These are phyloP conservation scores for Ditylenchus dipsaci DNA, from an alignment of 1,140 invertebrate genomes.

Conservation along the genomic window DNA sequence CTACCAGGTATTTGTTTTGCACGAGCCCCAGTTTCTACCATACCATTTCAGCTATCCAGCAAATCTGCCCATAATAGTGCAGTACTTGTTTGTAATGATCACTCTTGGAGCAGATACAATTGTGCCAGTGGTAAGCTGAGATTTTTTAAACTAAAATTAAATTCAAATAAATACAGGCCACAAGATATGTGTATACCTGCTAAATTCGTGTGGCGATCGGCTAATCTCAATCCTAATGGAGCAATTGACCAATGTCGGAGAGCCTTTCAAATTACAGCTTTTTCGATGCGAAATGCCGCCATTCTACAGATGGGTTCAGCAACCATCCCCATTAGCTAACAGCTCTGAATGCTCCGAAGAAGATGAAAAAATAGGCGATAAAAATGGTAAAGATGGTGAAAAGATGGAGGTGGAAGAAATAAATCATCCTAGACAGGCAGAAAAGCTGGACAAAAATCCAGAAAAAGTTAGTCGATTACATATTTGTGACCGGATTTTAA, in stretches of 20 bases:
- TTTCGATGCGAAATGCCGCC: conserved; percentile 82
- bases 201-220: conserved; percentile 78
- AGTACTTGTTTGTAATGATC: conserved; percentile 92
- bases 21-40: neutral
- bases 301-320: conserved; percentile 80
- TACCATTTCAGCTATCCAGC: conserved; percentile 74
- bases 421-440: neutral
- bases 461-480: conserved; percentile 15
- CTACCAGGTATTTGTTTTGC: conserved; percentile 64
- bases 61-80: conserved; percentile 90
- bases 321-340: neutral
- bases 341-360: conserved; percentile 61
- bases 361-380: conserved; percentile 19
- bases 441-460: conserved; percentile 8
- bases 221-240: conserved; percentile 92
- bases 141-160: too few relatives aligned
- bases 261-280: conserved; percentile 43
- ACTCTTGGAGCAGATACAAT: conserved; percentile 88
- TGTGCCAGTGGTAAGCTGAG: conserved; percentile 72
- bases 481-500: conserved; percentile 47
- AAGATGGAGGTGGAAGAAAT: neutral
- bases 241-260: conserved; percentile 66
- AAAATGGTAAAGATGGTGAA: neutral
- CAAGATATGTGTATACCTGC: conserved; percentile 84
- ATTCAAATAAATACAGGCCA: conserved; percentile 77